Evolutionary conservation across 2,797 vertebrate species (phyloP), one percentile per base, ranked within the genome.

Genomic region (Argya squamiceps): DNA sequence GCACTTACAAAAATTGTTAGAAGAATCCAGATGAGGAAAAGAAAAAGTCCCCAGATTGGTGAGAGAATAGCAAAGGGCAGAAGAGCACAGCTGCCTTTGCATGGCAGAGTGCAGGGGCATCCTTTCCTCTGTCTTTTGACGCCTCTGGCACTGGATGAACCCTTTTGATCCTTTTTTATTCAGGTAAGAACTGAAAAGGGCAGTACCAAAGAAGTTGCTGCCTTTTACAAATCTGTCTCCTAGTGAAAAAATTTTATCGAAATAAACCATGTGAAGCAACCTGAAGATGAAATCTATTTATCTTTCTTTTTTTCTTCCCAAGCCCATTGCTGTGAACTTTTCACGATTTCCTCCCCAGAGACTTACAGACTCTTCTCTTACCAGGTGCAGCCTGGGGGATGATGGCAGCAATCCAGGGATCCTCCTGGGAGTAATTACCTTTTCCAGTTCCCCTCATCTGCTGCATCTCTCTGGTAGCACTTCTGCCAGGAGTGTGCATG

Each of bases 341-440:
- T 82, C 71, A 91, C 53, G 74, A 56, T 81, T 76, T 67, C 30
- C 82, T 83, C 88, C 65, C 79, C 30, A 46, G 75, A 84, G 79
- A 71, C 39, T 71, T 84, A 52, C 52, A 79, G 86, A 59, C 75
- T 79, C 56, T 71, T 89, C 52, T 92, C 67, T 10, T 69, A 91
- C 55, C 73, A 86, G 76, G 77, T 92, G 74, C 73, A 81, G 84
- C 64, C 68, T 39, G 6, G 36, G 69, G 73, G 43, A 80, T 0
- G 1, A 37, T 22, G 9, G 58, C 4, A 0, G 69, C 62, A 76
- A 58, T 11, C 18, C 62, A 69, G 0, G 1, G 75, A 80, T 84
- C 58, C 89, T 91, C 69, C 52, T 56, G 92, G 92, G 93, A 93
- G 52, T 59, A 78, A 91, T 89, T 71, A 73, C 3, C 39, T 46